Base-by-base conservation (phyloP, 1,140 invertebrate genomes). In the Zaprionus vittiger region DNA sequence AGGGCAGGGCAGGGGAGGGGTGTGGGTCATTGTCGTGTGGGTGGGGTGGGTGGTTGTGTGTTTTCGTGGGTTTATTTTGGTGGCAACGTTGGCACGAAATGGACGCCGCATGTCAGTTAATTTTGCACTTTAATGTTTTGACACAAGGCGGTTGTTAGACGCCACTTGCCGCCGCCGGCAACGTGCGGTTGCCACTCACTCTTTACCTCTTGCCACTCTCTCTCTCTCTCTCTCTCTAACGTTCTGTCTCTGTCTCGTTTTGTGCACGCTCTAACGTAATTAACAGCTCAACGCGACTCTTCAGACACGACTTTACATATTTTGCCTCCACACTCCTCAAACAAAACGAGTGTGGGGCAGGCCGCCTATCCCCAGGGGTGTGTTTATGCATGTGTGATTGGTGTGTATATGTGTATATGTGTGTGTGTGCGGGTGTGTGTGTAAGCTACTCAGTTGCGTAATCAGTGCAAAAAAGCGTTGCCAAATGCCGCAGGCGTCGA, bases 111-210 rank as follows among this genome's bases (percentile, higher is more conserved):
- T 73, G 77, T 73, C 77, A 68, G 73, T 79, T 79, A 72, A 79
- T 77, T 79, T 65, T 77, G 73, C 77, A 77, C 73, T 79, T 79
- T 79, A 79, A 79, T 79, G 77, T 77, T 79, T 68, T 73, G 77
- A 72, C 73, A 72, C 73, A 77, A 70, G 61, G 64, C 73, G 73
- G 59, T 77, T 79, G 77, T 79, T 79, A 79, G 62, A 77, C 60
- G 67, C 73, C 77, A 79, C 73, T 79, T 79, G 62, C 71, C 31
- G 34, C 61, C 15, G 47, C 59, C 14, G 12, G 26, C 56, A 59
- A 59, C 56, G 22, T 56, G 56, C 28, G 56, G 31, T 56, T 28
- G 54, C 26, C 54, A 56, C 26, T 28, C 5, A 5, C n/a, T 26
- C 24, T 26, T 26, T 26, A 26, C 24, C 24, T 26, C 24, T 5